These are phyloP conservation scores for Deilephila elpenor DNA, from an alignment of 2,888 invertebrate genomes.

Conservation along the genomic window DNA sequence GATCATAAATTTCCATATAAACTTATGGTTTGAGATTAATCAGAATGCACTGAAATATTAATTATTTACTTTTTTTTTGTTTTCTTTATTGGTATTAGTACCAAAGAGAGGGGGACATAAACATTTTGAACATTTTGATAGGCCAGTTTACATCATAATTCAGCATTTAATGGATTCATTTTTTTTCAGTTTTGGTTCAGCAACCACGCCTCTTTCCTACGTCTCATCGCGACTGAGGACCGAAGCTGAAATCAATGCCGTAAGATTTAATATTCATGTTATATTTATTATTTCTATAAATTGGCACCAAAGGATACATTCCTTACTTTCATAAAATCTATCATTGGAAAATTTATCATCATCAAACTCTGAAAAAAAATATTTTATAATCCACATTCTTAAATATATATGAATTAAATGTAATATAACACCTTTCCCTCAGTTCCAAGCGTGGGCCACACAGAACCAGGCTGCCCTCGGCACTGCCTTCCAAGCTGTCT, in stretches of 20 bases:
- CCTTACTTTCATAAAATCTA: neutral
- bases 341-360: too few relatives aligned
- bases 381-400: too few relatives aligned
- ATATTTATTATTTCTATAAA: neutral
- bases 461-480: slow-evolving; percentile 49
- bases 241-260: slow-evolving; percentile 51
- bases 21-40: too few relatives aligned
- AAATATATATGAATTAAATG: neutral
- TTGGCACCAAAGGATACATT: too few relatives aligned
- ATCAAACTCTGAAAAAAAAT: neutral
- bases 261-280: slow-evolving; percentile 46
- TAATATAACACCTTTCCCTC: slow-evolving; percentile 36
- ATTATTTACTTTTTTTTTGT: too few relatives aligned
- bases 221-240: slow-evolving; percentile 66
- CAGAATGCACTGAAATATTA: too few relatives aligned
- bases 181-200: slow-evolving; percentile 59
- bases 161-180: neutral
- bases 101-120: too few relatives aligned
- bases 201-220: slow-evolving; percentile 60
- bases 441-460: slow-evolving; percentile 70
- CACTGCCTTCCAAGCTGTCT: slow-evolving; percentile 44
- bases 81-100: too few relatives aligned
- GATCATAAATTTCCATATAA: too few relatives aligned
- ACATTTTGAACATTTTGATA: too few relatives aligned
- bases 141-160: too few relatives aligned